A percentile compares a stretch with the other conserved stretches of the same genome.
Evolutionary conservation across 2,797 vertebrate genomes (phyloP).

Genomic region (Anabas testudineus): DNA sequence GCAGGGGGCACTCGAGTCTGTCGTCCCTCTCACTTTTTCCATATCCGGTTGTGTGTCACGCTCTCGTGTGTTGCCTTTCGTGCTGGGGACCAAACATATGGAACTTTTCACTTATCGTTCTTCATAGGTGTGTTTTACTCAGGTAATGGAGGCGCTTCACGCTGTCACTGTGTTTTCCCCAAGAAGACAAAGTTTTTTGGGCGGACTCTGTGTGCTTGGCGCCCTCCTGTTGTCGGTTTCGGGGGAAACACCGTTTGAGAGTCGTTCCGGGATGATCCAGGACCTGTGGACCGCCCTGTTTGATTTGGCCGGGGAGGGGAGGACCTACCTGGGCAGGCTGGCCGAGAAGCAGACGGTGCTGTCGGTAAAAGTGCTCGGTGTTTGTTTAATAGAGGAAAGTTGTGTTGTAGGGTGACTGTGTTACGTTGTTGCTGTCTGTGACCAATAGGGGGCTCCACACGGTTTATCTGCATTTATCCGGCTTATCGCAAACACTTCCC

Average conservation of each 20-base stretch:
- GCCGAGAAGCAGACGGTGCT: constrained; percentile 67
- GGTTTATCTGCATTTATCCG: no score
- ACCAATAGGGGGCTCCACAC: no score
- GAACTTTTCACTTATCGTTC: background rate
- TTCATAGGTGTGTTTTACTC: background rate
- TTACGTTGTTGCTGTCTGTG: no score
- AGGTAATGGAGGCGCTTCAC: background rate
- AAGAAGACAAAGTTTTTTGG: rapidly evolving
- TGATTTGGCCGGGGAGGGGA: constrained; percentile 61
- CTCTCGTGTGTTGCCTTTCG: constrained; percentile 6
- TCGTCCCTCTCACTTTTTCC: constrained; percentile 13
- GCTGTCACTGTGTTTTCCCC: background rate
- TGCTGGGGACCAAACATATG: background rate
- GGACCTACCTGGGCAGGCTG: constrained; percentile 59
- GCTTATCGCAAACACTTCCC: no score
- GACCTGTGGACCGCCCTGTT: constrained; percentile 47
- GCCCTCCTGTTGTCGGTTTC: constrained; percentile 7
- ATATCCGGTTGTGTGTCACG: constrained; percentile 42
- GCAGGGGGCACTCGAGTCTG: constrained; percentile 41
- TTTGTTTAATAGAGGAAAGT: no score
- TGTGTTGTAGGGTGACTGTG: no score
- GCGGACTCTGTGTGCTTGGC: constrained; percentile 7
- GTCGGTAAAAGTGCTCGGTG: constrained; percentile 73
- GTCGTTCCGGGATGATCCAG: constrained; percentile 41
- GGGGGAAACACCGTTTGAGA: constrained; percentile 21